Percentiles rank a stretch among this genome's conserved stretches.
Evolutionary conservation across 2,888 invertebrate genomes (phyloP).

Genomic region (Pomacea canaliculata): DNA sequence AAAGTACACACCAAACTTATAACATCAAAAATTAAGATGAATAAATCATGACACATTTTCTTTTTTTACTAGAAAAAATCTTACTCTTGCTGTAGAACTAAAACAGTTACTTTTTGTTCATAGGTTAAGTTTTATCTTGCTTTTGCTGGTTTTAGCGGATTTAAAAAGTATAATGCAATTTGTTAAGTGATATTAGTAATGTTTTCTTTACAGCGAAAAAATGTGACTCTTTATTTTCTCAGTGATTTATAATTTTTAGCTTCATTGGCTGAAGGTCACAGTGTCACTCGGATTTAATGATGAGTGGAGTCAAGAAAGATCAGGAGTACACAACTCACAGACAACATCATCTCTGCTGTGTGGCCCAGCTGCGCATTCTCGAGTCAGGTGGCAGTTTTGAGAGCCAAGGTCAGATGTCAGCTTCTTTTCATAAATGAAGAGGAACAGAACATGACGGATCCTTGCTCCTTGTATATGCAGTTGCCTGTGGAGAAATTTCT

Average conservation of each 20-base stretch:
- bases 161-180: too few relatives aligned
- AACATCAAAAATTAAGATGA: too few relatives aligned
- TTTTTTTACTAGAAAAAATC: too few relatives aligned
- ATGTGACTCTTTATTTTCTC: too few relatives aligned
- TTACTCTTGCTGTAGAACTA: too few relatives aligned
- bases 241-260: not conserved
- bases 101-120: too few relatives aligned
- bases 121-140: not conserved
- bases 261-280: constrained; percentile 3
- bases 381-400: constrained; percentile 34
- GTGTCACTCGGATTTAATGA: constrained; percentile 28
- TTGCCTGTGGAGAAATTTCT: constrained; percentile 35
- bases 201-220: not conserved
- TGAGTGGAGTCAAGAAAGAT: constrained; percentile 23
- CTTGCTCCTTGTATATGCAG: constrained; percentile 33
- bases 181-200: not conserved
- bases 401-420: constrained; percentile 23
- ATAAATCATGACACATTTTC: too few relatives aligned
- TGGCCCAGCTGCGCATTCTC: constrained; percentile 32
- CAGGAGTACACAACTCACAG: constrained; percentile 38
- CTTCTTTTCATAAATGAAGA: constrained; percentile 7
- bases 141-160: too few relatives aligned
- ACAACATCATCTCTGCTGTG: constrained; percentile 33
- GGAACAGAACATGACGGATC: constrained; percentile 20
- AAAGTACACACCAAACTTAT: too few relatives aligned